Evolutionary conservation across 2,113 vertebrate genomes (phyloP), one percentile per base, ranked within the genome.

Genomic region (Sinocyclocheilus maitianheensis): DNA sequence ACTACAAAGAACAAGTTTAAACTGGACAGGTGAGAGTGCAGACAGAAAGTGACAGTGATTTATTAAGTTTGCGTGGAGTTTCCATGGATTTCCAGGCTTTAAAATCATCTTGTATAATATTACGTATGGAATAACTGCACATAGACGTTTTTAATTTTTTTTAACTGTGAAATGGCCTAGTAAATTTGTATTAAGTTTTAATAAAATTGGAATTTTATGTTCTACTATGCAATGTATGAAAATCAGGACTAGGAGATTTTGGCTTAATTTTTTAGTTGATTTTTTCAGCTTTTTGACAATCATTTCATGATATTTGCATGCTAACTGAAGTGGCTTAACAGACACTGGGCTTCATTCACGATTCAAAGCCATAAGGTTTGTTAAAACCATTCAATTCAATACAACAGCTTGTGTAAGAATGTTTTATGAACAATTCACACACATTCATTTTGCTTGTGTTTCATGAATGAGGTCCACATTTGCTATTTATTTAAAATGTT

Each of bases 1-100:
- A 93, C 93, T 94, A 94, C 91, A 93, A 94, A 86, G 85, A 94
- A 92, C 90, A 94, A 81, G 92, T 93, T 93, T 91, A 91, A 93
- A 93, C 93, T 93, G 91, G 92, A 94, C 90, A 94, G 92, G 90
- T 88, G 91, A 93, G 84, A 83, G 85, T 58, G 86, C 82, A 85
- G 85, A 88, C 91, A 89, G 24, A 90, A 89, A 90, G 87, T 93
- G 84, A 58, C 77, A 89, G 88, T 85, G 89, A 89, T 71, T 51
- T 87, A 65, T 91, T 88, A 78, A 80, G 63, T 89, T 81, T 26
- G 84, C 4, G 86, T 14, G 82, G 84, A 74, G 91, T 94, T 94
- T 93, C 93, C 92, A 90, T 91, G 89, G 89, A 87, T 87, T 89
- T 63, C 83, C 87, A 88, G 77, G 22, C 12, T 79, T 77, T 81